Evolutionary conservation across 2,797 vertebrate species (phyloP), one percentile per base, ranked within the genome.

Genomic region (Gobio occitaniae): DNA sequence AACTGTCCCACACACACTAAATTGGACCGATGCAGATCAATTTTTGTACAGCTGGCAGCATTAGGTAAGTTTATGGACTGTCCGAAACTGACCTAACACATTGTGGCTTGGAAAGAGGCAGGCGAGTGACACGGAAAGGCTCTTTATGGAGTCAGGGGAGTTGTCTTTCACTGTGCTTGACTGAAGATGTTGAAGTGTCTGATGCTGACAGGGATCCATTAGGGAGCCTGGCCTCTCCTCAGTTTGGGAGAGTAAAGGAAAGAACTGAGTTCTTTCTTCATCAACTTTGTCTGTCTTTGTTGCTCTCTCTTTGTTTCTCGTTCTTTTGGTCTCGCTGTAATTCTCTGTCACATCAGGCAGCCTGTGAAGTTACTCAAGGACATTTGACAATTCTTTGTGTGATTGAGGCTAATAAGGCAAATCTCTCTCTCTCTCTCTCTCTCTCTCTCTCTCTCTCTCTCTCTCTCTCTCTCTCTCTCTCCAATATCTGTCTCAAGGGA

Each of bases 131-230:
- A 88, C 19, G 41, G 74, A 86, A 90, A 91, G 89, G 81, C 87
- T 89, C 86, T 91, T 89, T 89, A 87, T 78, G 84, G 78, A 86
- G 88, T 83, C 86, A 72, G 77, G 84, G 86, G 87, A 90, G 38
- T 86, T 77, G 79, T 77, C 41, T 78, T 80, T 87, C 76, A 82
- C 82, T 80, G 79, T 87, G 87, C 89, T 86, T 89, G 88, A 88
- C 88, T 89, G 87, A 85, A 87, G 81, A 89, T 85, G 82, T 75
- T 89, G 88, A 90, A 89, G 84, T 88, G 84, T 65, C 63, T 78
- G 29, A 89, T 88, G 84, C 87, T 88, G 90, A 91, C 89, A 90
- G 85, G 52, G 72, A 88, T 86, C 84, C 90, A 87, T 89, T 86
- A 88, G 88, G 88, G 90, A 88, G 61, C 61, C 61, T 81, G 79